Base-by-base conservation (phyloP, 2,797 vertebrate genomes). In the Poeciliopsis turneri region DNA sequence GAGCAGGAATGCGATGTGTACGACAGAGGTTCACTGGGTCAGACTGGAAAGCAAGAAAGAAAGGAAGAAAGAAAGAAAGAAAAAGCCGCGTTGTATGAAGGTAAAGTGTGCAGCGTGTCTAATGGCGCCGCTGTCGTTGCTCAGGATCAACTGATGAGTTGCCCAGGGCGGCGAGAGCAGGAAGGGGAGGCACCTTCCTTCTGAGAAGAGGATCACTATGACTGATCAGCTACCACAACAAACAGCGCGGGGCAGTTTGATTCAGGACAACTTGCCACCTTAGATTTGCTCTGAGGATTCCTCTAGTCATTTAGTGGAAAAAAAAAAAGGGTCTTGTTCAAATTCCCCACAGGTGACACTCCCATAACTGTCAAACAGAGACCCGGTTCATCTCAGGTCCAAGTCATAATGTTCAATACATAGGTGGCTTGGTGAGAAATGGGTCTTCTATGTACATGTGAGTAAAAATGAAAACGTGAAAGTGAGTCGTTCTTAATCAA, bases 281-380 rank as follows among this genome's bases (percentile, higher is more conserved):
- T 43, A 83, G 74, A 77, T 59, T 74, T 71, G 61, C 20, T 68
- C 82, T 1, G 61, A 74, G 83, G 88, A 88, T 78, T 74, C 79
- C 76, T 87, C 41, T 79, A 93, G 89, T 93, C 92, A 93, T 93
- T 88, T 90, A 83, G 82, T 78, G 64, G 76, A 85, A 84, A 39
- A 39, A 33, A 33, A 33, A 39, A 39, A 83, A 69, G 84, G 87
- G 80, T 87, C 80, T 80, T 1, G 78, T 20, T 83, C 78, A 88
- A 92, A 95, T 90, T 86, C 92, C 93, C 92, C 92, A 0, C 39
- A 0, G 33, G 53, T 82, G 86, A 72, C 88, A 86, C 90, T 89
- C 89, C 87, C 28, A 28, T 91, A 93, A 93, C 92, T 57, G 90
- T 85, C 85, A 82, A 89, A 84, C 64, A 85, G 72, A 86, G 28